These are phyloP conservation scores for Haliaeetus vocifer DNA, from an alignment of 2,797 vertebrate species.

Conservation along the genomic window DNA sequence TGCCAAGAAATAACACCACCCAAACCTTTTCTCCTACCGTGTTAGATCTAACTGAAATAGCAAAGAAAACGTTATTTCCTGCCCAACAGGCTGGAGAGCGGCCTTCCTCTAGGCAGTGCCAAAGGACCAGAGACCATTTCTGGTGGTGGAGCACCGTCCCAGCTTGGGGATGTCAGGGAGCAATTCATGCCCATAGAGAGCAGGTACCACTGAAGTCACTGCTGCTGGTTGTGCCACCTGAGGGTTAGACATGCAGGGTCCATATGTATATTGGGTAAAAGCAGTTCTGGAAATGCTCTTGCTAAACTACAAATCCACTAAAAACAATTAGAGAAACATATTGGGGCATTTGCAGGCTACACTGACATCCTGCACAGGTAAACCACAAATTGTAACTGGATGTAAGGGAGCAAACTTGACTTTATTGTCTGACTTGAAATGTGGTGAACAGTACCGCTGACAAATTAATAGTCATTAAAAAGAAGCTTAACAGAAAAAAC, in stretches of 20 bases:
- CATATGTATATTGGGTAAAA: not conserved
- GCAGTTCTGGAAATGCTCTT: not conserved
- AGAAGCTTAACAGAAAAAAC: not conserved
- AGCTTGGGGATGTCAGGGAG: not conserved
- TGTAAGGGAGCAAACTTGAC: not conserved
- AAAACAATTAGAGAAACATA: not conserved
- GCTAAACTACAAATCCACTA: not conserved
- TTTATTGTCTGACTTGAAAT: not conserved
- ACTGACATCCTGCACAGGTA: not conserved
- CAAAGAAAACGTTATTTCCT: not conserved
- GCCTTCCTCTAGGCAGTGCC: not conserved
- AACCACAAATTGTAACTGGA: not conserved
- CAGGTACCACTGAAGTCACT: not conserved
- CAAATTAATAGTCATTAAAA: not conserved
- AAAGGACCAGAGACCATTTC: not conserved
- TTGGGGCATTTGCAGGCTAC: not conserved
- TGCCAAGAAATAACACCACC: not conserved
- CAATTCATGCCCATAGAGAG: not conserved
- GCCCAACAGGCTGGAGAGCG: not conserved
- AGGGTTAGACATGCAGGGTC: not conserved
- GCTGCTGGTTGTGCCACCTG: not conserved
- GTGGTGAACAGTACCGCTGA: conserved; percentile 32
- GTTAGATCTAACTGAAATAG: not conserved
- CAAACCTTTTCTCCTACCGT: not conserved
- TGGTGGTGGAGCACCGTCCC: not conserved